A percentile compares a stretch with the other conserved stretches of the same genome.
Conservation (phyloP, 2,113 vertebrate genomes). For the Mohoua ochrocephala region DNA sequence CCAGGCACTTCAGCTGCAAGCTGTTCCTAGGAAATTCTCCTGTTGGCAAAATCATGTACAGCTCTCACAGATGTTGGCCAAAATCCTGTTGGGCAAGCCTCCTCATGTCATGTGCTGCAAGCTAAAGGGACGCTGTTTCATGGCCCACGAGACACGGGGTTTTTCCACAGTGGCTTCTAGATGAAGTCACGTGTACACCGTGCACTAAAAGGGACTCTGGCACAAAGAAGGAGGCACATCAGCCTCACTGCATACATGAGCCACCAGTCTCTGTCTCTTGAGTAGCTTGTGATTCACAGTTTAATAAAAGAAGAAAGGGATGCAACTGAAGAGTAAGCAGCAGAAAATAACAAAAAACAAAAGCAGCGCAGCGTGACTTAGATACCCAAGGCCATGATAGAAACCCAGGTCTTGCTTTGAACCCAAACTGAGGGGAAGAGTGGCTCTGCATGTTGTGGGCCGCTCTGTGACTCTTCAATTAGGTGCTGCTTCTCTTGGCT, state of each 20-base stretch:
- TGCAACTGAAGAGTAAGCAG: not conserved
- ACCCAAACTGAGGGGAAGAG: not conserved
- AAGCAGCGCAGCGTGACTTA: fast-evolving
- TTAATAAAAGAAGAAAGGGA: not conserved
- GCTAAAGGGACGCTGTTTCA: not conserved
- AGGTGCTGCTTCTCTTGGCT: not conserved
- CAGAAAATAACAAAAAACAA: not conserved
- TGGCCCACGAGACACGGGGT: fast-evolving
- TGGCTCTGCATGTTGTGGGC: not conserved
- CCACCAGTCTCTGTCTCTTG: not conserved
- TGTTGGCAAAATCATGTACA: not conserved
- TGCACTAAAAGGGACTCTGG: not conserved
- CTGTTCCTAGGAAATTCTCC: not conserved
- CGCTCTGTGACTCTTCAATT: not conserved
- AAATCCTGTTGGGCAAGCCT: not conserved
- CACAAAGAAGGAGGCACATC: not conserved
- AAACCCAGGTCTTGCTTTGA: not conserved
- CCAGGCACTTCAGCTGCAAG: not conserved
- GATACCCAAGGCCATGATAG: not conserved
- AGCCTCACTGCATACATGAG: not conserved
- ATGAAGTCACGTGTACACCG: not conserved
- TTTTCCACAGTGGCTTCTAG: not conserved
- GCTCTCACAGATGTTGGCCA: not conserved
- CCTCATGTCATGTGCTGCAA: not conserved
- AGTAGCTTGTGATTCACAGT: not conserved